Evolutionary conservation across 2,113 vertebrate genomes (phyloP).

Genomic region (Parotia lawesii): DNA sequence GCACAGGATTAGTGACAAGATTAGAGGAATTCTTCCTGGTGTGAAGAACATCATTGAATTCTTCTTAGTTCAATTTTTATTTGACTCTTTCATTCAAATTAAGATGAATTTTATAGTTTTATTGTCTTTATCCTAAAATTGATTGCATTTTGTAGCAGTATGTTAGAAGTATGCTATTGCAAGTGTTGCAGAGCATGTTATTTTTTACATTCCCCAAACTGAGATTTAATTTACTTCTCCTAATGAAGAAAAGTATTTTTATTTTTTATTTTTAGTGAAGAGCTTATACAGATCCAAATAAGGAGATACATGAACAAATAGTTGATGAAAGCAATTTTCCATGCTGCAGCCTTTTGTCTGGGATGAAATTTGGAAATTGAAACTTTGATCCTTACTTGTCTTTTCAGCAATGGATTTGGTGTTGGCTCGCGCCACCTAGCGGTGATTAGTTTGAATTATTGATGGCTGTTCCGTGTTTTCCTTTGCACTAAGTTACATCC

Average conservation of each 20-base stretch:
- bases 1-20: background rate
- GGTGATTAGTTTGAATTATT: background rate
- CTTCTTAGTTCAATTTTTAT: background rate
- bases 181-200: background rate
- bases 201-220: background rate
- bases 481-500: background rate
- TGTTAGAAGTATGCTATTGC: background rate
- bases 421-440: slow-evolving; percentile 69
- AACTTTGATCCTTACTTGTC: background rate
- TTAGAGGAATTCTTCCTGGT: background rate
- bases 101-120: background rate
- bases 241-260: background rate
- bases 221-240: background rate
- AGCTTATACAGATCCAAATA: background rate
- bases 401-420: slow-evolving; percentile 8
- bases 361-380: background rate
- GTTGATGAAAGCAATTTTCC: background rate
- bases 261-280: background rate
- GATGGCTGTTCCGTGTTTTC: background rate
- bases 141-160: background rate
- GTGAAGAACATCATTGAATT: background rate
- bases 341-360: background rate
- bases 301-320: background rate
- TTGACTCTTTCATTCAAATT: background rate
- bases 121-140: background rate